Percentiles rank a stretch among this genome's conserved stretches.
Conservation (phyloP, 2,888 invertebrate species). For the Torymus aiolomorphi region DNA sequence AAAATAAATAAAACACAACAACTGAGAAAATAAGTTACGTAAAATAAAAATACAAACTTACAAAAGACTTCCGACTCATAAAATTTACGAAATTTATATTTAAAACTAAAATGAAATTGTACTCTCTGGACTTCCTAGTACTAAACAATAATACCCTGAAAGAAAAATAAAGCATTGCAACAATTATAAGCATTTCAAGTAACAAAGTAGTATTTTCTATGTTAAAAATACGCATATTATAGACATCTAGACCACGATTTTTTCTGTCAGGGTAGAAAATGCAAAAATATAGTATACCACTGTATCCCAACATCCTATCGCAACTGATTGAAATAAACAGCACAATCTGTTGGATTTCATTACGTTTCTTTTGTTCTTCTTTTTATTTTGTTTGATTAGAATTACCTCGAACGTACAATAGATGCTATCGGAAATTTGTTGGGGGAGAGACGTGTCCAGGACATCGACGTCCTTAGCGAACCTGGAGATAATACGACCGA, state of each 20-base stretch:
- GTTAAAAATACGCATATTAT: not conserved
- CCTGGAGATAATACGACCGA: conserved; percentile 79
- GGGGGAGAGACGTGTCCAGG: conserved; percentile 83
- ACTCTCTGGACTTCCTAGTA: too few relatives aligned
- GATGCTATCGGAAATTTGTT: conserved; percentile 81
- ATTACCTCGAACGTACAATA: conserved; percentile 86
- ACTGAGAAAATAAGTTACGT: too few relatives aligned
- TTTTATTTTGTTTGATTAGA: conserved; percentile 40
- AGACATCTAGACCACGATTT: not conserved
- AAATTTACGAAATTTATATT: too few relatives aligned
- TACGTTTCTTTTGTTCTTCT: conserved; percentile 15
- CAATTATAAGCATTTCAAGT: too few relatives aligned
- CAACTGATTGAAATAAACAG: not conserved
- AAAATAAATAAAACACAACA: not conserved
- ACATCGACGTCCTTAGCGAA: conserved; percentile 87
- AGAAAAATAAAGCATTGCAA: too few relatives aligned
- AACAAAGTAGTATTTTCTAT: too few relatives aligned
- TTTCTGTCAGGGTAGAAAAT: not conserved
- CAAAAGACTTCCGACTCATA: too few relatives aligned
- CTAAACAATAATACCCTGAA: too few relatives aligned
- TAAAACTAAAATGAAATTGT: too few relatives aligned
- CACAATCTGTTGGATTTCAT: not conserved
- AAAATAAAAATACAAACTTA: too few relatives aligned
- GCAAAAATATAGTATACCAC: too few relatives aligned
- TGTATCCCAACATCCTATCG: not conserved